Percentiles rank a stretch among this genome's conserved stretches.
Evolutionary conservation across 2,888 invertebrate genomes (phyloP).

Genomic region (Synergus itoensis): DNA sequence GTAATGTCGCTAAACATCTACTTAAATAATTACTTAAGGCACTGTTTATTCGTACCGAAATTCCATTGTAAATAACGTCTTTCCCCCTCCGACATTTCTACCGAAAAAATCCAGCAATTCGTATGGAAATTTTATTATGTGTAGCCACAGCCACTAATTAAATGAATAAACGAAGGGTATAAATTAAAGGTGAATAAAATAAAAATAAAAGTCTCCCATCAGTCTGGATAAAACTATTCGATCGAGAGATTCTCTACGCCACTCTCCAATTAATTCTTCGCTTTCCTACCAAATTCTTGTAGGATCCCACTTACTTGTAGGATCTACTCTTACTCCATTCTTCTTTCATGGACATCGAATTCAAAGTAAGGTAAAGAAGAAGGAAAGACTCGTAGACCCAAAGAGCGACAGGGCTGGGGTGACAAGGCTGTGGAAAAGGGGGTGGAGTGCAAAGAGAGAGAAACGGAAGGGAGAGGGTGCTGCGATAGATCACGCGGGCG

Average conservation of each 20-base stretch:
- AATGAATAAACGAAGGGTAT: background rate
- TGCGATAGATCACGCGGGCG: slow-evolving; percentile 77
- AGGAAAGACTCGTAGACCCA: slow-evolving; percentile 52
- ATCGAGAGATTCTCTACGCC: background rate
- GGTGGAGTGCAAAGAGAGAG: slow-evolving; percentile 48
- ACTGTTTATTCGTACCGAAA: too few relatives aligned
- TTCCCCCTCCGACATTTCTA: too few relatives aligned
- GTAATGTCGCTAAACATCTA: too few relatives aligned
- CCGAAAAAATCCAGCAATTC: too few relatives aligned
- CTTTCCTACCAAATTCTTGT: background rate
- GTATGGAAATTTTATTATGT: too few relatives aligned
- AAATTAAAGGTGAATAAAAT: background rate
- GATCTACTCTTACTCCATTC: slow-evolving; percentile 1
- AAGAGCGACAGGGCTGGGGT: slow-evolving; percentile 53
- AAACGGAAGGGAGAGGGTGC: slow-evolving; percentile 49
- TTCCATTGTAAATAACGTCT: too few relatives aligned
- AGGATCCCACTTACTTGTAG: background rate
- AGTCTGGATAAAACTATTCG: background rate
- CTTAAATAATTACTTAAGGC: too few relatives aligned
- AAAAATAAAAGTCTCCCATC: background rate
- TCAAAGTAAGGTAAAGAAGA: slow-evolving; percentile 8
- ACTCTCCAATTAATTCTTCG: slow-evolving; percentile 8
- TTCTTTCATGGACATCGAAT: slow-evolving; percentile 24
- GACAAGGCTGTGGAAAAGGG: slow-evolving; percentile 40
- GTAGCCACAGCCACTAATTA: too few relatives aligned